Base-by-base conservation (phyloP, 2,797 vertebrate genomes). In the Hipposideros larvatus region DNA sequence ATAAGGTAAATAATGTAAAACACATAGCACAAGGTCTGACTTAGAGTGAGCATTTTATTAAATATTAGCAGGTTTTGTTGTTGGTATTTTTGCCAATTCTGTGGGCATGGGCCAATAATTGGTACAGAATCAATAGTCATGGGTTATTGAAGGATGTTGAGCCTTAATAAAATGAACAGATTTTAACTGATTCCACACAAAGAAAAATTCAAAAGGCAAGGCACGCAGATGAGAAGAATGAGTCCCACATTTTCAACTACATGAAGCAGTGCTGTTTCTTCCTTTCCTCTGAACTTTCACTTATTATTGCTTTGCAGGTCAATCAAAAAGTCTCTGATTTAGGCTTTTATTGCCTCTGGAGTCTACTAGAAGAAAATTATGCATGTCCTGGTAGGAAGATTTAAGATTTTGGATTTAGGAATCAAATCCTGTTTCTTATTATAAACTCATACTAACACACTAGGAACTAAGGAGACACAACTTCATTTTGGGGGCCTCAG, bases 351-450 rank as follows among this genome's bases (percentile, higher is more conserved):
- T 90, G 22, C 5, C 41, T 71, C 59, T 85, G 7, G 43, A 90
- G 37, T 84, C n/a, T 19, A 46, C 51, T 65, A 78, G 21, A 34
- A 79, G 86, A 92, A 92, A 92, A 87, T 51, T 41, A 59, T 46
- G 8, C 48, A 24, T 51, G 70, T 6, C 28, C 19, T 66, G 19
- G 19, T 43, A 63, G 71, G 70, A 92, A 84, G 7, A 84, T 34
- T 83, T 48, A 51, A 7, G 18, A 48, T 43, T 82, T 63, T 90
- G 14, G 22, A 87, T 85, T 92, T 71, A 75, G 77, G 22, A 93
- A 91, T 74, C 37, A 90, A 91, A 91, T 95, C n/a, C n/a, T 90
- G 19, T 41, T 74, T 92, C 53, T 75, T 13, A 57, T 75, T 83
- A 46, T 74, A 78, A 68, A 92, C 51, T 80, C 31, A 43, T 43